These are phyloP conservation scores for Rafetus swinhoei DNA, from an alignment of 2,113 vertebrate species.

Conservation along the genomic window DNA sequence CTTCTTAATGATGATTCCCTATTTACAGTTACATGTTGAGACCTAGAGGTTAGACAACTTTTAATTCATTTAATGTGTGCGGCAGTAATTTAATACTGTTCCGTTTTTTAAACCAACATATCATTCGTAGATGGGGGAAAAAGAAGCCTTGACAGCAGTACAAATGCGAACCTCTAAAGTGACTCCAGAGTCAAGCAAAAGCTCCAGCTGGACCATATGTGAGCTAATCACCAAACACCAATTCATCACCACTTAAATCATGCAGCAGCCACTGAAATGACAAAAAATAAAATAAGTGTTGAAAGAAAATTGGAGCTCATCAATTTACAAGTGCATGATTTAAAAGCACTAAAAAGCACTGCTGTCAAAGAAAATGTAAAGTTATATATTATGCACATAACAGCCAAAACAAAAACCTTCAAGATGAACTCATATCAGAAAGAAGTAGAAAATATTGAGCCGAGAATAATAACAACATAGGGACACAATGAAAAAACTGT, in stretches of 20 bases:
- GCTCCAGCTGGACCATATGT: neutral
- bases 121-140: neutral
- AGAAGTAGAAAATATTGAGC: neutral
- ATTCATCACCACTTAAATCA: conserved; percentile 10
- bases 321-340: conserved; percentile 17
- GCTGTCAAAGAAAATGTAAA: conserved; percentile 22
- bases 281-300: neutral
- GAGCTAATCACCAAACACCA: conserved; percentile 1
- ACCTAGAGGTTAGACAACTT: neutral
- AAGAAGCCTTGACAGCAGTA: neutral
- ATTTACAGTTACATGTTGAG: neutral
- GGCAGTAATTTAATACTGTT: neutral
- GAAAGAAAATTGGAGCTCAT: conserved; percentile 1
- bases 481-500: neutral
- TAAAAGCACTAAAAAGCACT: neutral
- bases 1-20: neutral
- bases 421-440: neutral
- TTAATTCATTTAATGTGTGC: neutral
- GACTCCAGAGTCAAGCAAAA: neutral
- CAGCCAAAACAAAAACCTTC: neutral
- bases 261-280: neutral
- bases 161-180: neutral
- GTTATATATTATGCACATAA: conserved; percentile 1
- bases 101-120: neutral
- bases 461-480: neutral